Evolutionary conservation across 1,140 invertebrate species (phyloP).

Genomic region (Alviniconcha marisindica): DNA sequence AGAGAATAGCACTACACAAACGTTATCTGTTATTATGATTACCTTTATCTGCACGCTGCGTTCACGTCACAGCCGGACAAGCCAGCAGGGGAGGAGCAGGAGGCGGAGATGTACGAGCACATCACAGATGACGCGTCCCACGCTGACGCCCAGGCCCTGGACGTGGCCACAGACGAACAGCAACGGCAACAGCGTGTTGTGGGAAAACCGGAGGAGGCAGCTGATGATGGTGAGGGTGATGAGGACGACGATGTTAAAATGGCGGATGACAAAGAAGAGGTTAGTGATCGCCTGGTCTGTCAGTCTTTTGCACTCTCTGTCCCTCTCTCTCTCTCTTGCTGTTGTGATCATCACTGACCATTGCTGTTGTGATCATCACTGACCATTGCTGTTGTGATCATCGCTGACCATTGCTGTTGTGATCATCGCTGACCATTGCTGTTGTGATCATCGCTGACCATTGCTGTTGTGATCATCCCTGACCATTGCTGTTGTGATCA

Average conservation of each 20-base stretch:
- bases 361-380: no score
- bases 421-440: no score
- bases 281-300: neutral
- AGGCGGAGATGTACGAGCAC: slow-evolving; percentile 85
- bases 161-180: slow-evolving; percentile 85
- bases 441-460: no score
- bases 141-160: slow-evolving; percentile 78
- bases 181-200: slow-evolving; percentile 84
- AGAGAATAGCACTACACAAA: no score
- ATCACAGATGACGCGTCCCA: slow-evolving; percentile 86
- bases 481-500: no score
- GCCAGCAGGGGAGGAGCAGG: slow-evolving; percentile 27
- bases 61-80: slow-evolving; percentile 42
- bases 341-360: no score
- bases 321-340: no score
- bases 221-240: slow-evolving; percentile 52
- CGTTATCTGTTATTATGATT: no score
- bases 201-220: slow-evolving; percentile 69
- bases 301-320: neutral
- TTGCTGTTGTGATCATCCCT: no score
- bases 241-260: slow-evolving; percentile 61
- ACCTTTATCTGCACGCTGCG: no score
- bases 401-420: no score
- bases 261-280: slow-evolving; percentile 63
- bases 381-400: no score